phyloP scores from a whole-genome alignment of 1,140 invertebrate genomes.

The Octopus sinensis region DNA sequence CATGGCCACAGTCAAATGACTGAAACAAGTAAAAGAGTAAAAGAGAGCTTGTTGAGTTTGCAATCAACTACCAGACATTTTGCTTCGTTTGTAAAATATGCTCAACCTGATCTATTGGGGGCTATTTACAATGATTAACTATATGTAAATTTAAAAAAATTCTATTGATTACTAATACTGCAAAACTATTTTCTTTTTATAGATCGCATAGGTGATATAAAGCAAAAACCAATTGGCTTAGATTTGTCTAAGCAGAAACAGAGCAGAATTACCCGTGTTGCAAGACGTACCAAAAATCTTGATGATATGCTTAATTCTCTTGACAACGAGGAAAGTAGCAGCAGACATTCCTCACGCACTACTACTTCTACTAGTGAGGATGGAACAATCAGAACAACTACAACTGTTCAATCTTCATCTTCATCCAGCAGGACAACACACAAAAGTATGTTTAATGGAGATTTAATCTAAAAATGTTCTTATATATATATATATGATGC shows the following conservation, averaged over 20 bases:
- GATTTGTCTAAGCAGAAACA: neutral
- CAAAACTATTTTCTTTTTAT: neutral
- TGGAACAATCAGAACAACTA: neutral
- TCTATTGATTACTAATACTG: too few relatives aligned
- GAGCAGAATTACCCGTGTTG: neutral
- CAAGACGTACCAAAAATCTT: neutral
- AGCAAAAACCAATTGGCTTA: slow-evolving; percentile 7
- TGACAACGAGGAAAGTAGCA: neutral
- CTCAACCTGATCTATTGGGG: too few relatives aligned
- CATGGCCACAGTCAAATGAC: too few relatives aligned
- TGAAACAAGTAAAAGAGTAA: too few relatives aligned
- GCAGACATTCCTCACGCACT: neutral
- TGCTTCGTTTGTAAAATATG: too few relatives aligned
- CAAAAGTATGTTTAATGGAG: neutral
- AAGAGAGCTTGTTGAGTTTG: too few relatives aligned
- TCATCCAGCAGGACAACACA: neutral
- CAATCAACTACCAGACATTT: too few relatives aligned
- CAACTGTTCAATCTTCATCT: neutral
- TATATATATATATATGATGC: too few relatives aligned
- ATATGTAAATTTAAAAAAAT: too few relatives aligned
- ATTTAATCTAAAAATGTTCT: too few relatives aligned
- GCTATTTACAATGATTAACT: too few relatives aligned
- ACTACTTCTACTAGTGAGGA: neutral
- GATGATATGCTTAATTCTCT: neutral
- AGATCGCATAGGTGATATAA: slow-evolving; percentile 6